Conservation (phyloP, 2,113 vertebrate genomes). For the Hemiscyllium ocellatum region DNA sequence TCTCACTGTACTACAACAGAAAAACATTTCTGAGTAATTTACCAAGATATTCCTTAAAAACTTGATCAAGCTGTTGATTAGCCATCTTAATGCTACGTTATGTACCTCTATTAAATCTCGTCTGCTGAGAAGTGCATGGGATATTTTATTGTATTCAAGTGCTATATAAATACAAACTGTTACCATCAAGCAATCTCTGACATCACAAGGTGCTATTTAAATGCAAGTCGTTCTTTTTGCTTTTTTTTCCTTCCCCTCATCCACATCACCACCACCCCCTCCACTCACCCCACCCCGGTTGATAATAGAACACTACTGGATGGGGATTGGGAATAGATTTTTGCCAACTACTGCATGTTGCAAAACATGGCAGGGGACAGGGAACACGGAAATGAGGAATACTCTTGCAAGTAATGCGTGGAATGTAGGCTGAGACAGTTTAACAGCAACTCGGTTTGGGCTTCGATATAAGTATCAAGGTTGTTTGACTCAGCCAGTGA, state of each 20-base stretch:
- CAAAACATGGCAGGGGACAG: not conserved
- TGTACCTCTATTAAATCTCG: not conserved
- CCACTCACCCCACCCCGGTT: not conserved
- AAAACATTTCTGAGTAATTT: not conserved
- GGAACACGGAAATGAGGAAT: not conserved
- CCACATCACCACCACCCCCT: too few relatives aligned
- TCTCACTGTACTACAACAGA: not conserved
- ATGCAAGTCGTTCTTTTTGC: not conserved
- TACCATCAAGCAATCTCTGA: not conserved
- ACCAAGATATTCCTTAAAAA: not conserved
- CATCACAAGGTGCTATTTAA: not conserved
- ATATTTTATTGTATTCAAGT: not conserved
- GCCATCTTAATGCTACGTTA: not conserved
- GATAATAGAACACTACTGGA: not conserved
- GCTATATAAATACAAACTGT: not conserved
- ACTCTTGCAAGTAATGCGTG: not conserved
- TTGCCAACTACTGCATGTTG: not conserved
- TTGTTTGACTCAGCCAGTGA: constrained; percentile 13
- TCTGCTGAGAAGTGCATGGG: not conserved
- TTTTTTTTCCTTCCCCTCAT: too few relatives aligned
- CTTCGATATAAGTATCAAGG: not conserved
- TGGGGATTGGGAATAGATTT: not conserved
- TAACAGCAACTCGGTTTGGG: not conserved
- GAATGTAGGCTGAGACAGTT: not conserved
- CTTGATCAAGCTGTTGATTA: not conserved